phyloP scores from a whole-genome alignment of 2,797 vertebrate genomes.

The Gambelia wislizenii region DNA sequence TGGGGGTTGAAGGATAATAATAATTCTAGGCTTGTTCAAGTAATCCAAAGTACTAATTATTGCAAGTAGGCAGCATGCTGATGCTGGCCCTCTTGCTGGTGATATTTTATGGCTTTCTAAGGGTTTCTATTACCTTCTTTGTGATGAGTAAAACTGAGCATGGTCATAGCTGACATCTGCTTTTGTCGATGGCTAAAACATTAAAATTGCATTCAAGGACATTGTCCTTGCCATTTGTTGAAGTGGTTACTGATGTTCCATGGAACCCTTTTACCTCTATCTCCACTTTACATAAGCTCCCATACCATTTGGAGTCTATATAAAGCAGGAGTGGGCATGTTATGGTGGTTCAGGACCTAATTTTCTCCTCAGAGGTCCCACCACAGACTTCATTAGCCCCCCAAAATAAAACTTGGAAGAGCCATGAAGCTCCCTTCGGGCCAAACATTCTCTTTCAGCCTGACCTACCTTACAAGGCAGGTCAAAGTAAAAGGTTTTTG shows the following conservation, averaged over 20 bases:
- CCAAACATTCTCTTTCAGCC: neutral
- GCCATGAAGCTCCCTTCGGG: neutral
- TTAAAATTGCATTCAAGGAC: neutral
- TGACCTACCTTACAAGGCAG: neutral
- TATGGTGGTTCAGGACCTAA: no score
- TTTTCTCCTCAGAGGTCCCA: no score
- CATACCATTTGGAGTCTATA: neutral
- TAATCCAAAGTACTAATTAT: slow-evolving; percentile 46
- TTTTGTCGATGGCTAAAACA: fast-evolving
- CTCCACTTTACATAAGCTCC: neutral
- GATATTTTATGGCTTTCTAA: slow-evolving; percentile 22
- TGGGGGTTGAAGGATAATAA: slow-evolving; percentile 17
- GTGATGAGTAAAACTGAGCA: slow-evolving; percentile 34
- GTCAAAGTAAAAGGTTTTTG: neutral
- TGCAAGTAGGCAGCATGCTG: neutral
- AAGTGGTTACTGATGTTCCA: neutral
- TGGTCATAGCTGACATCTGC: neutral
- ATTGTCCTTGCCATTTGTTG: neutral
- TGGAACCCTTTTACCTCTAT: neutral
- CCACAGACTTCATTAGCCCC: no score
- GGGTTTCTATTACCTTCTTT: neutral
- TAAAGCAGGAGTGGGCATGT: neutral
- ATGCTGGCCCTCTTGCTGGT: slow-evolving; percentile 30
- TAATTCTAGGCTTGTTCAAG: slow-evolving; percentile 22
- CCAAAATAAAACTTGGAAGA: no score